A percentile compares a stretch with the other conserved stretches of the same genome.
These are phyloP conservation scores for Saguinus midas DNA, from an alignment of 2,113 vertebrate genomes.

Conservation along the genomic window DNA sequence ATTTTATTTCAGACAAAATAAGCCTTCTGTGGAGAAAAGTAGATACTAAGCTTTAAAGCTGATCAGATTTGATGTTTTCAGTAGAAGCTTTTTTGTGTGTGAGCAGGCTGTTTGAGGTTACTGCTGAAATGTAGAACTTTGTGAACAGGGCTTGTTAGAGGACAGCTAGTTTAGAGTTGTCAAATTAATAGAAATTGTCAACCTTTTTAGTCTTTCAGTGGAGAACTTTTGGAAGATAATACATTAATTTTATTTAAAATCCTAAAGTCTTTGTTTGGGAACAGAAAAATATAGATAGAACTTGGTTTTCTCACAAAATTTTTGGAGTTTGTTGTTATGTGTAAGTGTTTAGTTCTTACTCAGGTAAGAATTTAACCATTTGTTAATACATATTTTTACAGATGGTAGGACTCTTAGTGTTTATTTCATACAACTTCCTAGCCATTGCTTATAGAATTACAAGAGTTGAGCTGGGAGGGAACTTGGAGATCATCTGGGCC, in stretches of 20 bases:
- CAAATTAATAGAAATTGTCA: neutral
- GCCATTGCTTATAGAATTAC: neutral
- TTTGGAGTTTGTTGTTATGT: slow-evolving; percentile 8
- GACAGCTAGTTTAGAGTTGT: neutral
- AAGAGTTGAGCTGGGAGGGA: neutral
- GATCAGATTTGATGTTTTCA: neutral
- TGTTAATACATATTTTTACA: neutral
- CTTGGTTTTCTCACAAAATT: neutral
- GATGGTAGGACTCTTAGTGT: too few relatives aligned
- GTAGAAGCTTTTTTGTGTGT: neutral
- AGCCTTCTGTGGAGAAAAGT: neutral
- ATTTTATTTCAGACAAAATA: neutral
- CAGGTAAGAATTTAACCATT: neutral
- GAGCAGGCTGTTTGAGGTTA: neutral
- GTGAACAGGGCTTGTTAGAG: neutral
- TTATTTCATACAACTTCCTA: neutral
- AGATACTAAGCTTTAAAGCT: neutral
- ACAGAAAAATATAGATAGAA: neutral
- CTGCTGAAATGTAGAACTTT: neutral
- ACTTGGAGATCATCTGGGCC: too few relatives aligned
- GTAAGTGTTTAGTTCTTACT: neutral
- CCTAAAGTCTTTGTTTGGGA: neutral
- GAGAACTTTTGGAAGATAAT: neutral
- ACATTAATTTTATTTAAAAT: slow-evolving; percentile 49
- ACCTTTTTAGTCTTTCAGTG: neutral